Evolutionary conservation across 2,113 vertebrate species (phyloP), one percentile per base, ranked within the genome.

Genomic region (Balaeniceps rex): DNA sequence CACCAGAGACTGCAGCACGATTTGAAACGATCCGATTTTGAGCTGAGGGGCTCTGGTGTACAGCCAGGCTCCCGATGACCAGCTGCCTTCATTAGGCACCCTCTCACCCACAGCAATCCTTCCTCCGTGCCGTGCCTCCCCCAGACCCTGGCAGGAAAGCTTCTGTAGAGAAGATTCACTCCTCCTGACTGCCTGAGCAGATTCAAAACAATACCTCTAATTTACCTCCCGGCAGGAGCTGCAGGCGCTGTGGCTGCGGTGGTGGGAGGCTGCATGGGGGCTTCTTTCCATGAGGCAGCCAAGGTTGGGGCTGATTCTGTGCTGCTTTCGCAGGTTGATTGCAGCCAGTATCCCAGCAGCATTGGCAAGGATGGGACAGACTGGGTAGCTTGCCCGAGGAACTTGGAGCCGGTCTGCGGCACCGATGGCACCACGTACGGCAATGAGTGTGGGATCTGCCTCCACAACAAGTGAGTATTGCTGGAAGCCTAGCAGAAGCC

Each of bases 371-470:
- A 89, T 58, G 97, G 87, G 19, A 21, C 2, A 1, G 1, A 1
- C 16, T 25, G 4, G 66, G 14, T 93, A 6, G 54, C 18, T 88
- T 97, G 97, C 63, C 89, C 97, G 0, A 91, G 93, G 58, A 0
- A 87, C 58, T 2, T 83, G 34, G 1, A 9, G 2, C 96, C 94
- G 3, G 94, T 97, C 29, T 97, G 97, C 1, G 96, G 97, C 63
- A 95, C 93, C 0, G 94, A 97, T 0, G 91, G 93, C 51, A 66
- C 12, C 63, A 95, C 96, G 0, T 97, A 97, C 78, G 21, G 63
- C 94, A 95, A 94, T 0, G 93, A 97, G 11, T 97, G 97, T 1
- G 97, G 75, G n/a, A 96, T 97, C 74, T 97, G 97, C 63, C 7
- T 44, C 24, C 1, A 93, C 63, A 97, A 97, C 17, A 1, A 1